Evolutionary conservation across 2,888 invertebrate genomes (phyloP).

Genomic region (Andricus quercusramuli): DNA sequence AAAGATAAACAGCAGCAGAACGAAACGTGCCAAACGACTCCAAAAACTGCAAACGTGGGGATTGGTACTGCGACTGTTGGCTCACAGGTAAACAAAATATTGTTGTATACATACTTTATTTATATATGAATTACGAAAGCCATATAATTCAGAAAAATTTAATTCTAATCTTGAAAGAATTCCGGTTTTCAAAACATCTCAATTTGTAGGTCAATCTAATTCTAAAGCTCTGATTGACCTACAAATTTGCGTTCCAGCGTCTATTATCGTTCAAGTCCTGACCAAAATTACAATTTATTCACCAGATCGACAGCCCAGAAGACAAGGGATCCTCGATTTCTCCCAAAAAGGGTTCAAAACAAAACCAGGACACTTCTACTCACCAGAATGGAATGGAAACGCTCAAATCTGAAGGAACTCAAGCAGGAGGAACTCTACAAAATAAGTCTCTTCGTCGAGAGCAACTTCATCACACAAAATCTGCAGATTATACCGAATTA

Average conservation of each 20-base stretch:
- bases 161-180: slow-evolving; percentile 3
- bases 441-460: slow-evolving; percentile 72
- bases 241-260: not conserved
- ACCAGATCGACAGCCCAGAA: slow-evolving; percentile 74
- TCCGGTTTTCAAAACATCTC: not conserved
- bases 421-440: slow-evolving; percentile 88
- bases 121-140: no score
- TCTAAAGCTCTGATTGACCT: not conserved
- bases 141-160: no score
- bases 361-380: slow-evolving; percentile 79
- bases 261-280: not conserved
- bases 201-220: not conserved
- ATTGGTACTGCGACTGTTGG: slow-evolving; percentile 78
- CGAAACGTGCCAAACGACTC: slow-evolving; percentile 77
- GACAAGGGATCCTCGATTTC: slow-evolving; percentile 79
- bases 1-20: slow-evolving; percentile 79
- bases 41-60: slow-evolving; percentile 74
- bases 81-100: slow-evolving; percentile 79
- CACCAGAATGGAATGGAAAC: slow-evolving; percentile 79
- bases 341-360: slow-evolving; percentile 79
- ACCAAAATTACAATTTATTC: not conserved
- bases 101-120: no score
- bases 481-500: slow-evolving; percentile 81
- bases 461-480: slow-evolving; percentile 78
- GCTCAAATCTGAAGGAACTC: slow-evolving; percentile 89